Evolutionary conservation across 2,797 vertebrate species (phyloP), one percentile per base, ranked within the genome.

Genomic region (Lutra lutra): DNA sequence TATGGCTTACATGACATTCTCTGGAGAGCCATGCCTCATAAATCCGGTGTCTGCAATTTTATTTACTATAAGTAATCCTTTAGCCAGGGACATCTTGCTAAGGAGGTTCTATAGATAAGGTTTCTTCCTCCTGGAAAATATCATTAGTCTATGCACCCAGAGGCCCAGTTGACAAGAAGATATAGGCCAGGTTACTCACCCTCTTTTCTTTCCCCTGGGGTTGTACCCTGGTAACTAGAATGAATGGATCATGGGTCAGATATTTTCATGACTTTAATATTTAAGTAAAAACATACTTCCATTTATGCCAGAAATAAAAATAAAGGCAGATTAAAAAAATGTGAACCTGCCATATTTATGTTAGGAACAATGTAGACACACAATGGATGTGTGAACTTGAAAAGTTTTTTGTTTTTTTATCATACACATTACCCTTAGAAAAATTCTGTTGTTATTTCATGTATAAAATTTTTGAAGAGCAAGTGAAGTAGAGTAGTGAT

Each of bases 61-160:
- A 95, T 95, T 95, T 95, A 56, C 80, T 90, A 0, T 78, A 77
- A 78, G 38, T 73, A 84, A 77, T 92, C 46, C 56, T 92, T 95
- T 43, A 78, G 40, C 58, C 25, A 73, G 70, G 35, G 25, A 48
- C n/a, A 54, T 48, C 29, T 43, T 93, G n/a, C 78, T 78, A 83
- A 94, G 56, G 17, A n/a, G 29, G 29, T 54, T 72, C 60, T 48
- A 23, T 38, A 66, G 70, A 94, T 79, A 87, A 93, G 25, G 1
- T 60, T 29, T 88, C 29, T 70, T 92, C 43, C 15, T 92, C 40
- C 20, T 72, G 86, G 32, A 25, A 92, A 85, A 85, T 72, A 58
- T 70, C 40, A 56, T 43, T 79, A 58, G 58, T 87, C 43, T 82
- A 6, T 93, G 72, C 78, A 48, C n/a, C 17, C 40, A 88, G 40